Percentiles rank a stretch among this genome's conserved stretches.
These are phyloP conservation scores for Leptopilina clavipes DNA, from an alignment of 1,140 invertebrate genomes.

Conservation along the genomic window DNA sequence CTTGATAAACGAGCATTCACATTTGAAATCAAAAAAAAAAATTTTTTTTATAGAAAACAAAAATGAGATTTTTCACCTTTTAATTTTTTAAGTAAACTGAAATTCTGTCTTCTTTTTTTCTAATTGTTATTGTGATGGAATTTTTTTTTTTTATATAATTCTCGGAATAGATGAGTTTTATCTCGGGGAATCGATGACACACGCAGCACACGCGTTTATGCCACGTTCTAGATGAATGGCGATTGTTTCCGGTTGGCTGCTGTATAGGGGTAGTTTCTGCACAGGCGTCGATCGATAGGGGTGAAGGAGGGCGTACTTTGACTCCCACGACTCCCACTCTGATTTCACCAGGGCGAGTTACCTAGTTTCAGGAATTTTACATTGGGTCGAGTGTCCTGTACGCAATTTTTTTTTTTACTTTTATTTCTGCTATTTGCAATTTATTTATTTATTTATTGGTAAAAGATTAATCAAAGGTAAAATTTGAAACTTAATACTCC, in stretches of 20 bases:
- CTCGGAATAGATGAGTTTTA: neutral
- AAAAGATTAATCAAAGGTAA: no score
- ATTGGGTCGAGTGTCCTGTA: neutral
- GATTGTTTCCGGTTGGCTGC: slow-evolving; percentile 55
- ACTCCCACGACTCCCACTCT: no score
- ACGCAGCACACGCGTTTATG: slow-evolving; percentile 43
- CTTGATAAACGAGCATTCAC: neutral
- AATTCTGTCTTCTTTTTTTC: neutral
- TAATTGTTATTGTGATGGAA: neutral
- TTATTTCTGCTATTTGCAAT: neutral
- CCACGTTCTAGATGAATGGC: slow-evolving; percentile 53
- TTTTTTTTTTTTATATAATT: neutral
- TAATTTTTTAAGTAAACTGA: neutral
- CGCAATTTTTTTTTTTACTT: neutral
- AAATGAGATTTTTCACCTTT: neutral
- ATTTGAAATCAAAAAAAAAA: neutral
- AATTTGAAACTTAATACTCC: no score
- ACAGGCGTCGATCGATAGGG: slow-evolving; percentile 59
- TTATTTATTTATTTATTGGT: neutral
- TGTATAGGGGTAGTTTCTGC: slow-evolving; percentile 48
- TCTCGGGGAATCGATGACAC: slow-evolving; percentile 4
- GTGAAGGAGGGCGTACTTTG: slow-evolving; percentile 53
- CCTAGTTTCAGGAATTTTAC: slow-evolving; percentile 35
- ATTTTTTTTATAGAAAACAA: neutral
- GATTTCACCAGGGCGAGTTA: slow-evolving; percentile 35